These are phyloP conservation scores for Drosophila vallismaia DNA, from an alignment of 2,888 invertebrate species.

Conservation along the genomic window DNA sequence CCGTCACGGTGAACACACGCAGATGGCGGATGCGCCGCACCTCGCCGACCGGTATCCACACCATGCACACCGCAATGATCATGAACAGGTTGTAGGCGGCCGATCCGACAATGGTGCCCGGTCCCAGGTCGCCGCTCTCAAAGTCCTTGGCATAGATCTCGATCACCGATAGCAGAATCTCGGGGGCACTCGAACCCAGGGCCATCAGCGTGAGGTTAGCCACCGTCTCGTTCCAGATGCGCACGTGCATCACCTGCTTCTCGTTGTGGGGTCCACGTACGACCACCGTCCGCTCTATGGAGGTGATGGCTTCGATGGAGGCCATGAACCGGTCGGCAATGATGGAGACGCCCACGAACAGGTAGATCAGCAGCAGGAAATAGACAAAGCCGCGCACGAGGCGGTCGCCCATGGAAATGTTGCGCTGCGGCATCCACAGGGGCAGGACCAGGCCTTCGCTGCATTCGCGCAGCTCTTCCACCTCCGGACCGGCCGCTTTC, in stretches of 20 bases:
- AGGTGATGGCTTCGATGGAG: slow-evolving; percentile 99
- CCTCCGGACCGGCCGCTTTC: slow-evolving; percentile 1
- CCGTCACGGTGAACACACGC: slow-evolving; percentile 98
- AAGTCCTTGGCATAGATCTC: slow-evolving; percentile 98
- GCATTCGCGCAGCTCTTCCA: slow-evolving; percentile 85
- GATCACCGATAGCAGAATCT: slow-evolving; percentile 98
- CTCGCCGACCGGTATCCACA: slow-evolving; percentile 95
- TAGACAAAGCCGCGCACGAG: slow-evolving; percentile 95
- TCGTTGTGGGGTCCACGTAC: slow-evolving; percentile 95
- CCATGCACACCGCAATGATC: slow-evolving; percentile 97
- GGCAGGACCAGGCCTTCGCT: slow-evolving; percentile 94
- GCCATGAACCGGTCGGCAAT: slow-evolving; percentile 99
- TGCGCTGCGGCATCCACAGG: slow-evolving; percentile 93
- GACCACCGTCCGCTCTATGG: slow-evolving; percentile 97
- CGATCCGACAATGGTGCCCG: slow-evolving; percentile 99
- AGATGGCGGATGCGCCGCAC: slow-evolving; percentile 97
- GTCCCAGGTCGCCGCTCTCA: slow-evolving; percentile 97
- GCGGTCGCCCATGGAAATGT: slow-evolving; percentile 90
- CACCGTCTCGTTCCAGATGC: slow-evolving; percentile 99
- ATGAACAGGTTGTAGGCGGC: slow-evolving; percentile 99
- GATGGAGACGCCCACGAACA: slow-evolving; percentile 99
- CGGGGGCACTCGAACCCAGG: slow-evolving; percentile 98
- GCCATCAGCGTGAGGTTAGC: slow-evolving; percentile 99
- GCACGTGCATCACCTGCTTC: slow-evolving; percentile 93
- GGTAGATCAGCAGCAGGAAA: slow-evolving; percentile 94